phyloP scores from a whole-genome alignment of 2,888 invertebrate species.

The Lithophane ornitopus region DNA sequence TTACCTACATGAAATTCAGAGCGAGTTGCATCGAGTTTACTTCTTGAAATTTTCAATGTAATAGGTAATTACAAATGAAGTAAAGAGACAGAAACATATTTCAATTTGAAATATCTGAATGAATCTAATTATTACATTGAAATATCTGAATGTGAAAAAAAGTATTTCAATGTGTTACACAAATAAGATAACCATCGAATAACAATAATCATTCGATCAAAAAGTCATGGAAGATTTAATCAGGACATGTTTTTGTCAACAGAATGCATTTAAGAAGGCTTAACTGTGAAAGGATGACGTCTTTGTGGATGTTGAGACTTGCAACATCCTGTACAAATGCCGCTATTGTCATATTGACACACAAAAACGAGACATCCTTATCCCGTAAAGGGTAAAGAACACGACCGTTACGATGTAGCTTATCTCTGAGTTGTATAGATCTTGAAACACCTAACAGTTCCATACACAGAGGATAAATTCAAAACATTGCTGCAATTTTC shows the following conservation, averaged over 20 bases:
- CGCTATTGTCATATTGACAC: conserved; percentile 47
- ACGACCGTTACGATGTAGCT: conserved; percentile 16
- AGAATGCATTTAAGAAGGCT: neutral
- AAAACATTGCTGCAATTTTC: neutral
- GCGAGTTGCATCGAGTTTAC: neutral
- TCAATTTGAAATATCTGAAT: too few species aligned
- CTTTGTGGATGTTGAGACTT: conserved; percentile 23
- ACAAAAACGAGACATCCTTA: conserved; percentile 42
- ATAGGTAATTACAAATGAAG: too few species aligned
- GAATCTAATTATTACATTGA: neutral
- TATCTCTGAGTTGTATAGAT: neutral
- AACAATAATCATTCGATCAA: neutral
- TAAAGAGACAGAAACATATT: too few species aligned
- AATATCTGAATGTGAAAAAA: neutral
- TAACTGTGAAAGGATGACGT: conserved; percentile 15
- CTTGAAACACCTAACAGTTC: conserved; percentile 6
- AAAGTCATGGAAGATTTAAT: neutral
- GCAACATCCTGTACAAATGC: conserved; percentile 42
- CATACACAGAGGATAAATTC: neutral
- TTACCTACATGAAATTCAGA: neutral
- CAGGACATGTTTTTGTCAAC: neutral
- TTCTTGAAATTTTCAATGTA: neutral
- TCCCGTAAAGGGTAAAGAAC: conserved; percentile 23
- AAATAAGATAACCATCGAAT: neutral
- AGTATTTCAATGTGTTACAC: neutral